Conservation (phyloP, 2,113 vertebrate species). For the Chaetorhynchus papuensis region DNA sequence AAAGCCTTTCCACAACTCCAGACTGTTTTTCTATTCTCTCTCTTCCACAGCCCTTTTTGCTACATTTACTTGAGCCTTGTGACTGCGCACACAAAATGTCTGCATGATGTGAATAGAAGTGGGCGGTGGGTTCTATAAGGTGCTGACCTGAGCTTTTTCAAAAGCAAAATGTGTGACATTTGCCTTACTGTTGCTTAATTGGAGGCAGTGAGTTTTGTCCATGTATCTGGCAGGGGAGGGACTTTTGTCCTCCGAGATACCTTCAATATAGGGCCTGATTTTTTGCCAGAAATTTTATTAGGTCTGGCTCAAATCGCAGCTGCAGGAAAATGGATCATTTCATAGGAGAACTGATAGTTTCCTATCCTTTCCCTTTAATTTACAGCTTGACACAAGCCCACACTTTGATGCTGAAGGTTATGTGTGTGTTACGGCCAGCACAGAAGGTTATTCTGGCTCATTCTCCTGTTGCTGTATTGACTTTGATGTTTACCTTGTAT, state of each 20-base stretch:
- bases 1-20: background rate
- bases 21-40: fast-evolving
- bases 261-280: background rate
- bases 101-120: background rate
- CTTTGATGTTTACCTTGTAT: background rate
- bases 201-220: background rate
- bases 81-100: background rate
- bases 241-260: background rate
- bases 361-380: background rate
- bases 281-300: background rate
- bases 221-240: background rate
- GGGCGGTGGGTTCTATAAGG: background rate
- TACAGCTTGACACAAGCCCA: background rate
- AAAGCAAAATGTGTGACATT: background rate
- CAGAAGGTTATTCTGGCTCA: background rate
- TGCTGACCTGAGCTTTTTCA: background rate
- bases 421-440: background rate
- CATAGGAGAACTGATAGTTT: background rate
- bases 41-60: background rate
- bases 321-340: background rate
- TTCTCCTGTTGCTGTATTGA: background rate
- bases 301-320: background rate
- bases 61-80: background rate
- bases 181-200: background rate
- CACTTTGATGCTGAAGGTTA: background rate